Evolutionary conservation across 1,140 invertebrate species (phyloP).

Genomic region (Vollenhovia emeryi): DNA sequence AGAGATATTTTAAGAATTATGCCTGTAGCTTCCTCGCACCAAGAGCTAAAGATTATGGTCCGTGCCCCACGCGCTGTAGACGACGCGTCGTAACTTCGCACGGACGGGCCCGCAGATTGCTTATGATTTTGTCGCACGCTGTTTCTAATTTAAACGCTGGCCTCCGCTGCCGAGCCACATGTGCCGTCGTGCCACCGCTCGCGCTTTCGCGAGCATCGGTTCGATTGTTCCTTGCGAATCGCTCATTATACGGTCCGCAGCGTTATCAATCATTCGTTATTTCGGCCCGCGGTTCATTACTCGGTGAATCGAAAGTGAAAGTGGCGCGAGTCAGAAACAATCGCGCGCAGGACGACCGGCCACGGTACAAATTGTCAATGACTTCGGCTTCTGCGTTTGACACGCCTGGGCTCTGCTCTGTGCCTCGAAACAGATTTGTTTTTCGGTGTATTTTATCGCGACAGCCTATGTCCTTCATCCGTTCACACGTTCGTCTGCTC

Average conservation of each 20-base stretch:
- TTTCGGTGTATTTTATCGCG: neutral
- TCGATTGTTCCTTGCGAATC: constrained; percentile 28
- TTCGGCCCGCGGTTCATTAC: constrained; percentile 35
- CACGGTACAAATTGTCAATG: constrained; percentile 4
- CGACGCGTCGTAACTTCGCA: neutral
- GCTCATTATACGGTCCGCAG: neutral
- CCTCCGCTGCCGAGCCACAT: neutral
- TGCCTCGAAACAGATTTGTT: neutral
- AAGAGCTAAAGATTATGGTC: too few species aligned
- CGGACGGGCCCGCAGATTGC: neutral
- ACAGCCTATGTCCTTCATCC: neutral
- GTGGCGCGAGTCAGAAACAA: constrained; percentile 23
- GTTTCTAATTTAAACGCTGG: constrained; percentile 38
- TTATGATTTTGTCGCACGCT: constrained; percentile 53
- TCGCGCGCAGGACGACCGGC: neutral
- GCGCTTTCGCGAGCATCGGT: constrained; percentile 29
- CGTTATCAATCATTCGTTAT: constrained; percentile 39
- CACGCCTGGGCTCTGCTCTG: neutral
- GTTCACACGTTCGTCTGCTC: neutral
- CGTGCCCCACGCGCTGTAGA: too few species aligned
- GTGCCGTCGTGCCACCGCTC: neutral
- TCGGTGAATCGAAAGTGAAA: constrained; percentile 41
- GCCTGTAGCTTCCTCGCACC: too few species aligned
- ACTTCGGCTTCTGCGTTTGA: neutral
- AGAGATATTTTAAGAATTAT: too few species aligned